Percentiles rank a stretch among this genome's conserved stretches.
phyloP scores from a whole-genome alignment of 2,888 invertebrate genomes.

The Agrotis clavis region DNA sequence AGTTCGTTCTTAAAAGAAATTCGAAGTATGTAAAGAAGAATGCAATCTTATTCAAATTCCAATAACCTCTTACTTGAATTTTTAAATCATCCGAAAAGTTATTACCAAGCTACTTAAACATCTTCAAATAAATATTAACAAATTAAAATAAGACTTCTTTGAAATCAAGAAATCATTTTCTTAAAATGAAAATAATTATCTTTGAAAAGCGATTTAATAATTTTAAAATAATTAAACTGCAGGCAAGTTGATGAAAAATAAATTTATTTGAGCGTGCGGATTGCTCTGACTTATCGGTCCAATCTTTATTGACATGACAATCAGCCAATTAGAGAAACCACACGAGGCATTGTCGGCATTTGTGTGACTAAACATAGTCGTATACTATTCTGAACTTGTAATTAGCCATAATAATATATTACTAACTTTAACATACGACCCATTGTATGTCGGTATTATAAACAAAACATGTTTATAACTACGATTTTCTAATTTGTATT shows the following conservation, averaged over 20 bases:
- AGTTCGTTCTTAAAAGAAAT: not conserved
- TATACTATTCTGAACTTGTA: conserved; percentile 45
- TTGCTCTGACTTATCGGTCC: conserved; percentile 64
- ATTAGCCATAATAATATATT: conserved; percentile 55
- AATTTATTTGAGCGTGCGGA: conserved; percentile 47
- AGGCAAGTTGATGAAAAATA: conserved; percentile 56
- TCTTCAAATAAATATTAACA: conserved; percentile 25
- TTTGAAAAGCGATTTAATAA: conserved; percentile 40
- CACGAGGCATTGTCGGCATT: conserved; percentile 56
- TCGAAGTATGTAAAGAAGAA: not conserved
- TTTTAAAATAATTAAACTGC: conserved; percentile 51
- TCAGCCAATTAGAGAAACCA: conserved; percentile 77
- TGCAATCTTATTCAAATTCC: conserved; percentile 5
- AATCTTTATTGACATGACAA: conserved; percentile 80
- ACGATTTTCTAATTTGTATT: conserved; percentile 54
- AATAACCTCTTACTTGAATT: conserved; percentile 4
- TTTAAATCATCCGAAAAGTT: conserved; percentile 11
- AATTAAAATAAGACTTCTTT: conserved; percentile 17
- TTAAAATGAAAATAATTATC: conserved; percentile 50
- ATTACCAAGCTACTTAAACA: conserved; percentile 19
- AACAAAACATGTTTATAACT: conserved; percentile 56
- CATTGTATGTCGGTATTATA: conserved; percentile 42
- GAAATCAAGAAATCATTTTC: conserved; percentile 34
- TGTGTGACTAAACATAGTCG: conserved; percentile 53
- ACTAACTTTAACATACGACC: conserved; percentile 47